Base-by-base conservation (phyloP, 1,140 invertebrate species). In the Drosophila paulistorum region DNA sequence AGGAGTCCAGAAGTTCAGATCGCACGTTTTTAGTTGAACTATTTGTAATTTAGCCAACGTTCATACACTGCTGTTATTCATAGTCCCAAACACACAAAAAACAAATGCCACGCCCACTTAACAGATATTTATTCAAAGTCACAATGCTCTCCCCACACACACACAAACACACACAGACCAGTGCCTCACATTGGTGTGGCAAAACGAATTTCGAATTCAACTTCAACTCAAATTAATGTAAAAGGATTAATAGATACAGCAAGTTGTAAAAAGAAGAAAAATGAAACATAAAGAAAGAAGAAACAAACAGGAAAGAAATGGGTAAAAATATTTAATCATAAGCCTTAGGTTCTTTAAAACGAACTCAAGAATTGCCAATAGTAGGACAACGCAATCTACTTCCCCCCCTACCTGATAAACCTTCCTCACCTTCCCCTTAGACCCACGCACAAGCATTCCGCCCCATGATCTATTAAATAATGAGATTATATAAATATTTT, bases 401-500 rank as follows among this genome's bases (percentile, higher is more conserved):
- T 14, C 33, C 33, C 39, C 60, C 54, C 51, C 14, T 20, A 4
- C 14, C 17, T 9, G 1, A 2, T 48, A 10, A 23, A 11, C 45
- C 45, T 23, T 23, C 17, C 17, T 39, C 4, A 11, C 45, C 45
- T 1, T 51, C 17, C 17, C 45, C 45, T 1, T 6, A 45, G 9
- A 13, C 9, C 63, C 30, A 5, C 6, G 30, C 30, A 30, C 30
- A 30, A 30, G 30, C 30, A 30, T 1, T 3, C 30, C 30, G 30
- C 30, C 37, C 51, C 48, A 61, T 33, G 33, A 59, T 37, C 62
- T 58, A 57, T 67, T 68, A 14, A 74, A 66, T 75, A 71, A 79
- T 82, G 79, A 86, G 82, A 86, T 86, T 86, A 86, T 74, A 58
- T 58, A 57, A 63, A 65, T 55, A 61, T 55, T 48, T 55, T 48